phyloP scores from a whole-genome alignment of 1,140 invertebrate genomes.

The Philotrypesis tridentata region DNA sequence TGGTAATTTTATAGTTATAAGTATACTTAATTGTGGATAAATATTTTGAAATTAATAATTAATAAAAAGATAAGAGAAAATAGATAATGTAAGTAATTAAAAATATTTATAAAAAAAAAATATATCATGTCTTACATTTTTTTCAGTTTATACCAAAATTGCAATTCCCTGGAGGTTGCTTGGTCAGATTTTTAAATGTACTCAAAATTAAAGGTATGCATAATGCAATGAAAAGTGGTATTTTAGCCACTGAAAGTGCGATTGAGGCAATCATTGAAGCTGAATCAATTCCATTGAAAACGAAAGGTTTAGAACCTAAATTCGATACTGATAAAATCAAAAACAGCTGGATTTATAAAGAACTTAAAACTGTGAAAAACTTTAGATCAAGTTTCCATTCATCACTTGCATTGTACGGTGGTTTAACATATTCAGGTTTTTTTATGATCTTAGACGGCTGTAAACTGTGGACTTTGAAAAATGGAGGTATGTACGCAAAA shows the following conservation, averaged over 20 bases:
- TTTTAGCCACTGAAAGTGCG: conserved; percentile 94
- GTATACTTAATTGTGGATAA: too few species aligned
- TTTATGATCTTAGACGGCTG: conserved; percentile 89
- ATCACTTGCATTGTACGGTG: conserved; percentile 91
- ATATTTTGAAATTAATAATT: too few species aligned
- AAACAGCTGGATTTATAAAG: conserved; percentile 95
- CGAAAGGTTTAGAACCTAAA: conserved; percentile 82
- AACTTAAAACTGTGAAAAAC: conserved; percentile 92
- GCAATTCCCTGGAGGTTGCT: conserved; percentile 95
- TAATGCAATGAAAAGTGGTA: conserved; percentile 98
- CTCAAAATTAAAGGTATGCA: conserved; percentile 98
- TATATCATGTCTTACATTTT: too few species aligned
- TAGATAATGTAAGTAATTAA: too few species aligned
- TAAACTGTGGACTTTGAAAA: conserved; percentile 97
- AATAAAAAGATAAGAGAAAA: too few species aligned
- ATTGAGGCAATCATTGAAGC: conserved; percentile 83
- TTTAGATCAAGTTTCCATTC: conserved; percentile 96
- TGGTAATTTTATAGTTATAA: too few species aligned
- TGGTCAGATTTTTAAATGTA: conserved; percentile 97
- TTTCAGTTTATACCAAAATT: conserved; percentile 93
- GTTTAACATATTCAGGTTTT: conserved; percentile 91
- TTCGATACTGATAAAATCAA: conserved; percentile 85
- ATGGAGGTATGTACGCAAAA: conserved; percentile 79
- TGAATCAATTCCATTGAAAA: conserved; percentile 74
- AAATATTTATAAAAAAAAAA: too few species aligned